Evolutionary conservation across 2,113 vertebrate genomes (phyloP).

Genomic region (Atherinomorus stipes): DNA sequence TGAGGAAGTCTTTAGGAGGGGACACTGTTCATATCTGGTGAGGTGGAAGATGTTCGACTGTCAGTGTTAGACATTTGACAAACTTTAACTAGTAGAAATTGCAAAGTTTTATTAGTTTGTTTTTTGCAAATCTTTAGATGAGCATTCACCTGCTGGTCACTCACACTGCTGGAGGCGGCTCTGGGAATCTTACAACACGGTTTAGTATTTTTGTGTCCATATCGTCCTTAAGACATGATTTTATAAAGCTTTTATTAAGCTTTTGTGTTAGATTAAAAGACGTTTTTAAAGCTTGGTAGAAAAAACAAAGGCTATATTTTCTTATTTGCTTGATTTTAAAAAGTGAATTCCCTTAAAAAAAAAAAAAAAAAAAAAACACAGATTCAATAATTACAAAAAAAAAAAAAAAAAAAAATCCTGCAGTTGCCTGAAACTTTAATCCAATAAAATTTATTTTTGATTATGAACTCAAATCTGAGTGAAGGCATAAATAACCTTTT

Average conservation of each 20-base stretch:
- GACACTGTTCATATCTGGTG: slow-evolving; percentile 68
- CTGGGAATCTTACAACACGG: not conserved
- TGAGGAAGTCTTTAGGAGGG: slow-evolving; percentile 73
- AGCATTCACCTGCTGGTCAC: slow-evolving; percentile 13
- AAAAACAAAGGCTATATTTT: not conserved
- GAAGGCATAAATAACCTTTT: not conserved
- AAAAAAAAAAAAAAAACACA: no score
- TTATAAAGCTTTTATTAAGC: no score
- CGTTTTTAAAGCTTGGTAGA: no score
- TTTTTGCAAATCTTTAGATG: slow-evolving; percentile 21
- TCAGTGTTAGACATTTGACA: slow-evolving; percentile 31
- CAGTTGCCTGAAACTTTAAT: no score
- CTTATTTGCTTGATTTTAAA: no score
- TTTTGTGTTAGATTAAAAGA: not conserved
- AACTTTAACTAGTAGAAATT: slow-evolving; percentile 32
- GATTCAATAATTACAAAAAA: no score
- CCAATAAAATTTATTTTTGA: no score
- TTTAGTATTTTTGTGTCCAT: not conserved
- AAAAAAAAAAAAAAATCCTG: no score
- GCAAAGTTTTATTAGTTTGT: slow-evolving; percentile 26
- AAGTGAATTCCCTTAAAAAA: no score
- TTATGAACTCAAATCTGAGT: no score
- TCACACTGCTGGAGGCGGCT: not conserved
- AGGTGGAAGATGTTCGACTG: slow-evolving; percentile 47
- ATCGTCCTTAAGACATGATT: not conserved